Conservation (phyloP, 2,888 invertebrate species). For the Clusia tigrina region DNA sequence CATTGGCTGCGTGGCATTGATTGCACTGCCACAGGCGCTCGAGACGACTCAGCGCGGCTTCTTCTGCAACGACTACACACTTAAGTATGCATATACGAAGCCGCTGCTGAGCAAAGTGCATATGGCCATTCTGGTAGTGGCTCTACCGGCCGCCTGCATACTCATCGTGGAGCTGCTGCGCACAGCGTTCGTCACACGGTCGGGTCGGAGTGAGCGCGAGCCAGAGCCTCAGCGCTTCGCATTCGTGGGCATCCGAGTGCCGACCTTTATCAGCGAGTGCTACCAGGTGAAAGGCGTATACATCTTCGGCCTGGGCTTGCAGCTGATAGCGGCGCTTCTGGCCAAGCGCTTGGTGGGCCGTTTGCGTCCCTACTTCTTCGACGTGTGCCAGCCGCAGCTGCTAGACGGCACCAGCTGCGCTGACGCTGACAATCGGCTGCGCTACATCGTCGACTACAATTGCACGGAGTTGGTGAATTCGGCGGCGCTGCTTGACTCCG, state of each 20-base stretch:
- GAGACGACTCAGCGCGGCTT: conserved; percentile 73
- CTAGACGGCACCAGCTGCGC: conserved; percentile 37
- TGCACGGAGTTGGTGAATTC: conserved; percentile 49
- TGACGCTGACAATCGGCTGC: conserved; percentile 32
- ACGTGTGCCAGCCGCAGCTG: conserved; percentile 48
- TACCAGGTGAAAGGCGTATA: conserved; percentile 53
- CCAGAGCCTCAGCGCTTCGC: conserved; percentile 39
- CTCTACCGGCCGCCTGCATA: conserved; percentile 47
- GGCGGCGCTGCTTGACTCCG: conserved; percentile 39
- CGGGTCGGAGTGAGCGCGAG: not conserved
- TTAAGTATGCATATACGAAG: conserved; percentile 77
- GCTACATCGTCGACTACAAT: conserved; percentile 42
- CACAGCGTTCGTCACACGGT: conserved; percentile 43
- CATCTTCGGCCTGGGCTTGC: conserved; percentile 50
- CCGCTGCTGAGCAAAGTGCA: conserved; percentile 49
- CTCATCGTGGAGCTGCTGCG: conserved; percentile 52
- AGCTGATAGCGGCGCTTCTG: conserved; percentile 38
- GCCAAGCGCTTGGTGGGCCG: conserved; percentile 46
- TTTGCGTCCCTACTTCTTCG: conserved; percentile 51
- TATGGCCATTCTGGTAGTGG: conserved; percentile 48
- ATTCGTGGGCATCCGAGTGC: conserved; percentile 50
- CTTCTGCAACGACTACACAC: conserved; percentile 92
- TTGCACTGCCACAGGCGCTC: conserved; percentile 48
- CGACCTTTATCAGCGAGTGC: conserved; percentile 54
- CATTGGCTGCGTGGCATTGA: conserved; percentile 46